Conservation (phyloP, 2,113 vertebrate genomes). For the Chunga burmeisteri region DNA sequence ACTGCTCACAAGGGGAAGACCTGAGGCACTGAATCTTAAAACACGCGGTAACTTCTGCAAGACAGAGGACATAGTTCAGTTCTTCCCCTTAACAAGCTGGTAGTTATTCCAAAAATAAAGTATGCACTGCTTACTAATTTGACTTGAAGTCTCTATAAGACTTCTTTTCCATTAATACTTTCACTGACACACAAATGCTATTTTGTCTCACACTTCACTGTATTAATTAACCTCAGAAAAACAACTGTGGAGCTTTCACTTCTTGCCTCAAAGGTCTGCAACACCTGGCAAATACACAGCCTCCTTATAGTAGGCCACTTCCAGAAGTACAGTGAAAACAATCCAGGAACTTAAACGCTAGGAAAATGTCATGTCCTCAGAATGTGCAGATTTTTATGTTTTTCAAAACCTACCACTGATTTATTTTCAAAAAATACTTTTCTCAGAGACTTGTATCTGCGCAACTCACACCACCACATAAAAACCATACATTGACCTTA, state of each 20-base stretch:
- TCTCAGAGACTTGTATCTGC: not conserved
- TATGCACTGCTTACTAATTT: not conserved
- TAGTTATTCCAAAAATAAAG: not conserved
- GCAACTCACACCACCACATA: not conserved
- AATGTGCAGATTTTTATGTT: not conserved
- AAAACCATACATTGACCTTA: not conserved
- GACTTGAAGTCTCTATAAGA: not conserved
- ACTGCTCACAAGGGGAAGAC: not conserved
- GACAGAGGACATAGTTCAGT: not conserved
- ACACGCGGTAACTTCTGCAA: not conserved
- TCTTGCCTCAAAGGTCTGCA: not conserved
- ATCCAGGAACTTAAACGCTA: not conserved
- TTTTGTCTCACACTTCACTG: not conserved
- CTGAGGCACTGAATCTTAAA: not conserved
- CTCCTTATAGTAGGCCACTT: not conserved
- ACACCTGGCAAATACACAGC: not conserved
- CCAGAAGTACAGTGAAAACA: not conserved
- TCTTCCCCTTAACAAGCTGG: not conserved
- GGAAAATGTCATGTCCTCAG: accelerated
- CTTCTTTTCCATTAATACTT: not conserved
- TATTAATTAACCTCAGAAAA: not conserved
- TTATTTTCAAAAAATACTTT: not conserved
- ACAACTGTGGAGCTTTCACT: not conserved
- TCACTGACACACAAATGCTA: not conserved
- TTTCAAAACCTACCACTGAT: not conserved